Percentiles rank a stretch among this genome's conserved stretches.
These are phyloP conservation scores for Pelecanus crispus DNA, from an alignment of 2,113 vertebrate genomes.

Conservation along the genomic window DNA sequence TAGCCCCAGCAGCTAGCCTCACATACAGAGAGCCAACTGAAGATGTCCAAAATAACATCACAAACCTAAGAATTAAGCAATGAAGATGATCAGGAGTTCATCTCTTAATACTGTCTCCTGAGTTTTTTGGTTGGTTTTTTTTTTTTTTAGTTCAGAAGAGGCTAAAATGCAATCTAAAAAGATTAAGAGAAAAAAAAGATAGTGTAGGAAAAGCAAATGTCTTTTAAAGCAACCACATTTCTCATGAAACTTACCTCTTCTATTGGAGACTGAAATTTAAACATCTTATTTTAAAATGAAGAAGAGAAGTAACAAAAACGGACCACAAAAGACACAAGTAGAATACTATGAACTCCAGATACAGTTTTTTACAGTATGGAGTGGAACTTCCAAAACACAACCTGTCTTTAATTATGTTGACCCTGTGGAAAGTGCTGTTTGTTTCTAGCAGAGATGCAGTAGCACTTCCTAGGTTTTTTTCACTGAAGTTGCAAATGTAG, in stretches of 20 bases:
- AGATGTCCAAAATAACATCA: neutral
- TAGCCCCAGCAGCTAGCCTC: neutral
- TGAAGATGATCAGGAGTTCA: neutral
- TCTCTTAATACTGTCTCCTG: neutral
- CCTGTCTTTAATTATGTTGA: neutral
- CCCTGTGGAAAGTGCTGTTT: neutral
- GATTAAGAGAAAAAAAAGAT: neutral
- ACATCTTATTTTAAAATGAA: neutral
- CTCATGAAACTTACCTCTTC: neutral
- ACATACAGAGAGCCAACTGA: neutral
- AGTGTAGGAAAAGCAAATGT: neutral
- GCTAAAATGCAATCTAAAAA: neutral
- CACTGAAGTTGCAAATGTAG: neutral
- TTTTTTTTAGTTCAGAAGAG: neutral
- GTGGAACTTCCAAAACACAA: neutral
- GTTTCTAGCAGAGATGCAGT: neutral
- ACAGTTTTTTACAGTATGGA: neutral
- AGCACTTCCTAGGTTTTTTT: neutral
- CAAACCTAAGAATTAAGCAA: neutral
- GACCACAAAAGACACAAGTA: neutral
- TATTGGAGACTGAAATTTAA: neutral
- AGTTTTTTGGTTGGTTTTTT: accelerated
- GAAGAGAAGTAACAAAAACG: neutral
- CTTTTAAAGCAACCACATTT: neutral
- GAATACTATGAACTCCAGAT: neutral